These are phyloP conservation scores for Argyrosomus japonicus DNA, from an alignment of 2,113 vertebrate species.

Conservation along the genomic window DNA sequence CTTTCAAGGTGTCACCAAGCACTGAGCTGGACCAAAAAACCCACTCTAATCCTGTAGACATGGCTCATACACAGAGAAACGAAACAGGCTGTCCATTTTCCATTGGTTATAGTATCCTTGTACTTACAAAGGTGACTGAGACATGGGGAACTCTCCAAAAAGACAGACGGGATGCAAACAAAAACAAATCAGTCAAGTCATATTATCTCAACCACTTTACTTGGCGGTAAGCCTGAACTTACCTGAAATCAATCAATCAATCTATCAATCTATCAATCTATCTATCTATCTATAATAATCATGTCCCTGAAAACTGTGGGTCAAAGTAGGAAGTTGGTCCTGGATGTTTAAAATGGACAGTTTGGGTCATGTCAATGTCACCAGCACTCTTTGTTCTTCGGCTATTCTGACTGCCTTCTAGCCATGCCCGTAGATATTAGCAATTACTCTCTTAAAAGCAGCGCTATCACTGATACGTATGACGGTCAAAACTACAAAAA, in stretches of 20 bases:
- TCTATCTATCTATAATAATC: too few relatives aligned
- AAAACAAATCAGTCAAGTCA: too few relatives aligned
- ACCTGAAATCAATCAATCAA: not conserved
- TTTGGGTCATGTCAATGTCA: not conserved
- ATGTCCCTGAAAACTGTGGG: not conserved
- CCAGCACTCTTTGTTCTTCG: not conserved
- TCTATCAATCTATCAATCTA: too few relatives aligned
- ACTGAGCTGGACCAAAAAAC: not conserved
- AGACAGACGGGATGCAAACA: not conserved
- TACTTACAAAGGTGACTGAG: not conserved
- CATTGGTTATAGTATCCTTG: not conserved
- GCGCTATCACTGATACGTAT: not conserved
- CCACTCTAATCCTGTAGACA: not conserved
- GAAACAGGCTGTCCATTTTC: not conserved
- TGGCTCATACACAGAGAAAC: too few relatives aligned
- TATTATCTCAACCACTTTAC: not conserved
- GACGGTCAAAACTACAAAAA: not conserved
- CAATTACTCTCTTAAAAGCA: not conserved
- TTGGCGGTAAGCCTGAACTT: not conserved
- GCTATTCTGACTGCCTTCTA: not conserved
- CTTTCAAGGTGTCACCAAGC: too few relatives aligned
- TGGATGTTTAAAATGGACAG: not conserved
- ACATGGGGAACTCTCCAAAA: not conserved
- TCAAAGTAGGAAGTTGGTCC: not conserved
- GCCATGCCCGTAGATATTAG: not conserved